A percentile compares a stretch with the other conserved stretches of the same genome.
These are phyloP conservation scores for Oedothorax gibbosus DNA, from an alignment of 1,140 invertebrate genomes.

Conservation along the genomic window DNA sequence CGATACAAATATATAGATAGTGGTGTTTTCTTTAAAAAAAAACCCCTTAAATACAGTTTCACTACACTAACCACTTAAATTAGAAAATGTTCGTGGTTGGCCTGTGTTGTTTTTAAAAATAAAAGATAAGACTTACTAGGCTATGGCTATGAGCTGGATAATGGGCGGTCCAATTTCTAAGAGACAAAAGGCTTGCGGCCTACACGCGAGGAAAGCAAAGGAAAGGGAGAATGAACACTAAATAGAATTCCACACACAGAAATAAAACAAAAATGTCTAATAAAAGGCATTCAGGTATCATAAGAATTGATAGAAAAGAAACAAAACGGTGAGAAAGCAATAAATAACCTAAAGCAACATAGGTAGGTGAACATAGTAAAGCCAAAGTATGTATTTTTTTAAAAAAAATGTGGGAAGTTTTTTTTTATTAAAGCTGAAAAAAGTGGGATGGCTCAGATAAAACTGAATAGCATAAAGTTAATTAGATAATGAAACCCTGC, in stretches of 20 bases:
- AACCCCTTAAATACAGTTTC: no score
- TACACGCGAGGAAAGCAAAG: slow-evolving; percentile 48
- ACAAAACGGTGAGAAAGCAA: neutral
- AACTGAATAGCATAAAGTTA: no score
- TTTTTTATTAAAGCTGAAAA: no score
- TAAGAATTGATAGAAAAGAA: neutral
- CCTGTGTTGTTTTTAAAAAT: neutral
- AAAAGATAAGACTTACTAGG: slow-evolving; percentile 41
- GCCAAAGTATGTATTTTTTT: no score
- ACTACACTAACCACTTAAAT: no score
- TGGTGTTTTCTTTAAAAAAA: no score
- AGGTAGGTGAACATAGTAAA: no score
- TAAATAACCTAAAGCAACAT: neutral
- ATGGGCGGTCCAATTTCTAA: slow-evolving; percentile 40
- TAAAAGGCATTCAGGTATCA: neutral
- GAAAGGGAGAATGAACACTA: slow-evolving; percentile 47
- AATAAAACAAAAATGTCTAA: slow-evolving; percentile 14
- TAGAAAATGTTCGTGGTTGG: no score
- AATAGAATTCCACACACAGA: slow-evolving; percentile 15
- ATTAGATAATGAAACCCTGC: no score
- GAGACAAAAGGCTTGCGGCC: slow-evolving; percentile 48
- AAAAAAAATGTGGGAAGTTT: no score
- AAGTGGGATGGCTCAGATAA: no score
- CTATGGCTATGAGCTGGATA: slow-evolving; percentile 23
- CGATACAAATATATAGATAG: no score